These are phyloP conservation scores for human (Homo sapiens) DNA, from an alignment of 2,113 vertebrate species.

Conservation along the genomic window DNA sequence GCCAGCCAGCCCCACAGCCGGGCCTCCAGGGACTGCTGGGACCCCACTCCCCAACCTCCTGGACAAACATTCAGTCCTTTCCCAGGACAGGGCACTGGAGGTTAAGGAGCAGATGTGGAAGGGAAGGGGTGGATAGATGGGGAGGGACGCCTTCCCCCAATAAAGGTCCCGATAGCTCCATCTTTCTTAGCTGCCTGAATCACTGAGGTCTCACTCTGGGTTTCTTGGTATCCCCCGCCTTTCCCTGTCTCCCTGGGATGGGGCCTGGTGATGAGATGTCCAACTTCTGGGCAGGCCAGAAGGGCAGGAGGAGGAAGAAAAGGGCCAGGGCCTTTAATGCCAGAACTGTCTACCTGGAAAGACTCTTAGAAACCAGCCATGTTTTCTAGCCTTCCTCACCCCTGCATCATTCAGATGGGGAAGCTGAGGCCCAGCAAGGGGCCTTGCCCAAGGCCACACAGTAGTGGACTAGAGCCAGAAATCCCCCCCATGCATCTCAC, in stretches of 20 bases:
- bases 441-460: not conserved
- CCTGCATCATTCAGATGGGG: not conserved
- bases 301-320: not conserved
- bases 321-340: not conserved
- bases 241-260: not conserved
- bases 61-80: conserved; percentile 77
- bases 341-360: not conserved
- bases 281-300: not conserved
- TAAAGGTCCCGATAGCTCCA: not conserved
- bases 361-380: not conserved
- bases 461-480: not conserved
- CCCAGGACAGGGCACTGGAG: conserved; percentile 75
- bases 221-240: not conserved
- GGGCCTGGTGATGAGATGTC: not conserved
- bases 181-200: conserved; percentile 12
- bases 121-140: not conserved
- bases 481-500: not conserved
- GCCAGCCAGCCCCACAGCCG: conserved; percentile 70
- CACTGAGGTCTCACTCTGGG: not conserved
- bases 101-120: conserved; percentile 77
- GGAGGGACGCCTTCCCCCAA: conserved; percentile 2
- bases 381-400: not conserved
- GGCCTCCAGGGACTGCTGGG: conserved; percentile 68
- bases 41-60: conserved; percentile 56
- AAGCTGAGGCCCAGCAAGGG: not conserved